Base-by-base conservation (phyloP, 1,140 invertebrate genomes). In the Trachymyrmex septentrionalis region DNA sequence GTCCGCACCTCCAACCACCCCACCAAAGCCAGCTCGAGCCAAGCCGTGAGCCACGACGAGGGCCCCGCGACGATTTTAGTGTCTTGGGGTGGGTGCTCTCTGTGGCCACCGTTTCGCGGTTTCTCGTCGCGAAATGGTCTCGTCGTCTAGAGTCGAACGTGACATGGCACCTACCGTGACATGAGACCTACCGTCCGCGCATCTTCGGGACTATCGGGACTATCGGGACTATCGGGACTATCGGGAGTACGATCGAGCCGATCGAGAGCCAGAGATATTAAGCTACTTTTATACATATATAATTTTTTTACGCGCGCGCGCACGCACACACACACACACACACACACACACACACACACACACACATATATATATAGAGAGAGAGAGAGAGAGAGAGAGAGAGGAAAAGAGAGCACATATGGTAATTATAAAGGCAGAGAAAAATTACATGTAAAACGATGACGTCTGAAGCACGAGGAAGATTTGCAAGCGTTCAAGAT, bases 51-150 rank as follows among this genome's bases (percentile, higher is more conserved):
- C 93, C 92, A 95, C 94, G 93, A 92, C 93, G 94, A 95, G 94
- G 93, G 93, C 92, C 93, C 93, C 94, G 94, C 94, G 94, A 95
- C 94, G 92, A 94, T 94, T 95, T 95, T 95, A 95, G 94, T 95
- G 93, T 95, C 94, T 95, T 94, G 94, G 94, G 94, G 94, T 94
- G 94, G 94, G 93, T 95, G 94, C 94, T 93, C 88, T 92, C 92
- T 93, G 93, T 93, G 93, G 91, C 93, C 92, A 92, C 90, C 82
- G 92, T 92, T 92, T 93, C 93, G 91, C 92, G 92, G 88, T 90
- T 87, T 90, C 90, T 89, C 85, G 90, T 71, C 1, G 72, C 82
- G 30, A 30, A 3, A 78, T 80, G 34, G 10, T 84, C 81, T 86
- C 88, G 77, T 55, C 77, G 80, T 90, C 86, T 81, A 44, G 67